Conservation (phyloP, 2,797 vertebrate species). For the Glyptemys insculpta region DNA sequence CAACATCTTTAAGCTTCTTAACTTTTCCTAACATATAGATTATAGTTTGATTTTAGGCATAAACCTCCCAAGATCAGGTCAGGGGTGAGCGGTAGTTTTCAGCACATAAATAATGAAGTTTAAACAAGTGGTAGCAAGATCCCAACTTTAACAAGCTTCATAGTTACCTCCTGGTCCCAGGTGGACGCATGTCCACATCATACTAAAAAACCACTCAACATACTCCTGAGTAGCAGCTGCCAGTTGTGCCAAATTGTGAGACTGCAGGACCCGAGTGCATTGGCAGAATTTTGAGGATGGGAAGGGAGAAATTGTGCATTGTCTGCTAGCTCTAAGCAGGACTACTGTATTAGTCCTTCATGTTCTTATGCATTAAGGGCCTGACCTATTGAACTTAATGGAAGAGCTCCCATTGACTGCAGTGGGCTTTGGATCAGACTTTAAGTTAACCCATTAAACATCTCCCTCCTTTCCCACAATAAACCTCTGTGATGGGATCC, state of each 20-base stretch:
- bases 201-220: not conserved
- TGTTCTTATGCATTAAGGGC: fast-evolving
- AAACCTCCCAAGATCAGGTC: not conserved
- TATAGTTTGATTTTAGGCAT: not conserved
- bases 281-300: fast-evolving
- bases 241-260: fast-evolving
- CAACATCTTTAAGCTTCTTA: not conserved
- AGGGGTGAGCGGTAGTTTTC: not conserved
- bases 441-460: not conserved
- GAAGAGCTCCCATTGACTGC: not conserved
- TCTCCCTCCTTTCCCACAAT: not conserved
- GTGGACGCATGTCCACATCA: not conserved
- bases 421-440: not conserved
- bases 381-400: not conserved
- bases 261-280: fast-evolving
- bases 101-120: not conserved
- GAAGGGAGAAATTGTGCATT: not conserved
- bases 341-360: not conserved
- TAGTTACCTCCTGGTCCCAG: not conserved
- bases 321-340: not conserved
- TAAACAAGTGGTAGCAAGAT: not conserved
- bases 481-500: not conserved
- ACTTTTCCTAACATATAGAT: not conserved
- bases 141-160: not conserved
- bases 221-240: fast-evolving